Percentiles rank a stretch among this genome's conserved stretches.
Conservation (phyloP, 2,888 invertebrate species). For the Mallateleia sp. region DNA sequence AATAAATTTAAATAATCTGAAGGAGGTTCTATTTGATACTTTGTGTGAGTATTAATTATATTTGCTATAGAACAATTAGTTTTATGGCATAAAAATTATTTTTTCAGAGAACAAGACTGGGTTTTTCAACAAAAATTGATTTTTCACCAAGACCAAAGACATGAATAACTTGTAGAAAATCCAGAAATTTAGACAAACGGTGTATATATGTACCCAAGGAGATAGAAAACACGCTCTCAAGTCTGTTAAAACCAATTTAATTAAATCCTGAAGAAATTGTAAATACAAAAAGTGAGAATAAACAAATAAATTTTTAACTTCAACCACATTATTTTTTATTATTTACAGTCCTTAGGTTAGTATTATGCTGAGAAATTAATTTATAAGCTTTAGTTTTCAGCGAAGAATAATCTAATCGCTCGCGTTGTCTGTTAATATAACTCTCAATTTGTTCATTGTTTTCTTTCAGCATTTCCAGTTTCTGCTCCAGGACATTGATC, state of each 20-base stretch:
- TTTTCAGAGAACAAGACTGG: too few relatives aligned
- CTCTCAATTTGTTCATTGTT: conserved; percentile 93
- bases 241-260: background rate
- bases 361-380: conserved; percentile 91
- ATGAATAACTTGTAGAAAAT: too few relatives aligned
- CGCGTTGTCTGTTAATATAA: conserved; percentile 92
- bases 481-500: conserved; percentile 93
- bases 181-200: background rate
- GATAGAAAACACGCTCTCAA: background rate
- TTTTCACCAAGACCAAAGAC: too few relatives aligned
- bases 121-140: too few relatives aligned
- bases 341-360: conserved; percentile 89
- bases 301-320: background rate
- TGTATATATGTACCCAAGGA: background rate
- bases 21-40: too few relatives aligned
- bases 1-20: too few relatives aligned
- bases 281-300: background rate
- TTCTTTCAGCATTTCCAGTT: conserved; percentile 92
- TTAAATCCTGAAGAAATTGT: background rate
- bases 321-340: background rate
- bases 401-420: conserved; percentile 93
- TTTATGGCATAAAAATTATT: background rate
- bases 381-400: conserved; percentile 91
- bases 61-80: too few relatives aligned
- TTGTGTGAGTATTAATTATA: too few relatives aligned